These are phyloP conservation scores for Corythornis vintsioides DNA, from an alignment of 2,113 vertebrate genomes.

Conservation along the genomic window DNA sequence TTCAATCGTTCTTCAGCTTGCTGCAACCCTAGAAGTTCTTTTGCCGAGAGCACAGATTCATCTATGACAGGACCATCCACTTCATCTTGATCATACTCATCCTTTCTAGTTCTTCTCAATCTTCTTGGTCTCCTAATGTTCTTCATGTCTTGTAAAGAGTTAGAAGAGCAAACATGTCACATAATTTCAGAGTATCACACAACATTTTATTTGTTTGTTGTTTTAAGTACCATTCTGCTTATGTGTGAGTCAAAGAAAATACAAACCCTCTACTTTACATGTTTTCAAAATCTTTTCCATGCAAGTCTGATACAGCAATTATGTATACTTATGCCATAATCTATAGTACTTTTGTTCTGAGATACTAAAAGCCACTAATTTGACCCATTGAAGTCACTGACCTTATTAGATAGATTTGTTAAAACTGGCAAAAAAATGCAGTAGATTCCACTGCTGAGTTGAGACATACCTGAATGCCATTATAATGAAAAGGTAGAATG, in stretches of 20 bases:
- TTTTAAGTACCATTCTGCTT: not conserved
- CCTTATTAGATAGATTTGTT: not conserved
- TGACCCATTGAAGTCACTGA: not conserved
- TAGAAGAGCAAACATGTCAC: slow-evolving; percentile 22
- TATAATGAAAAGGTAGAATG: not conserved
- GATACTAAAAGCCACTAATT: not conserved
- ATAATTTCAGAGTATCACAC: not conserved
- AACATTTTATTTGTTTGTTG: not conserved
- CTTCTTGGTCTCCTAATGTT: slow-evolving; percentile 75
- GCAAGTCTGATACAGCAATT: not conserved
- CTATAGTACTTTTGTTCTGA: not conserved
- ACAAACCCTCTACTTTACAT: not conserved
- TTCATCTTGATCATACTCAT: slow-evolving; percentile 74
- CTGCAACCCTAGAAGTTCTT: slow-evolving; percentile 78
- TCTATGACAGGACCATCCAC: slow-evolving; percentile 76
- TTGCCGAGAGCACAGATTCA: slow-evolving; percentile 78
- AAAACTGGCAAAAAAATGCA: not conserved
- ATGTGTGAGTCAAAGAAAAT: not conserved
- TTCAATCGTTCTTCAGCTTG: slow-evolving; percentile 84
- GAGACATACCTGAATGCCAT: not conserved
- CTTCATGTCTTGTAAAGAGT: slow-evolving; percentile 75
- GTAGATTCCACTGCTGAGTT: not conserved
- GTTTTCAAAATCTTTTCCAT: not conserved
- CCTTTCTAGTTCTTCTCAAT: slow-evolving; percentile 73
- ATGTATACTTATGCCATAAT: not conserved